Conservation (phyloP, 2,113 vertebrate genomes). For the Clinocottus analis region DNA sequence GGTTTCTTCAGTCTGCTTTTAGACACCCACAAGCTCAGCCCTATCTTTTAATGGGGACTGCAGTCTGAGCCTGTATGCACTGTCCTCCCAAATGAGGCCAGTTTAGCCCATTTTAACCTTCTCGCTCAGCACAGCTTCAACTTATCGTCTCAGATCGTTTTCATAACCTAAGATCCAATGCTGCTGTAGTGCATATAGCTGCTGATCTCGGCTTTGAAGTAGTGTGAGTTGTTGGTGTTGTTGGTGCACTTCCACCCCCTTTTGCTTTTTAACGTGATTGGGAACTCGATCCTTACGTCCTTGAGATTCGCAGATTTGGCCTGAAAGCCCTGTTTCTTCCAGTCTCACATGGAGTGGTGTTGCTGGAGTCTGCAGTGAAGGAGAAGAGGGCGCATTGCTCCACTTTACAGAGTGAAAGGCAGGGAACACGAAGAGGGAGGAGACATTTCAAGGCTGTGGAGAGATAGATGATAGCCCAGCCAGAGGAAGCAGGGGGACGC, state of each 20-base stretch:
- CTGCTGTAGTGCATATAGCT: background rate
- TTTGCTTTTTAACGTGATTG: background rate
- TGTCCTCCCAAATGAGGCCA: slow-evolving; percentile 25
- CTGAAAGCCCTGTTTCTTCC: background rate
- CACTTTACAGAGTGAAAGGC: slow-evolving; percentile 62
- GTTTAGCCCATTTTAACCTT: slow-evolving; percentile 17
- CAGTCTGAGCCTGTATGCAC: slow-evolving; percentile 3
- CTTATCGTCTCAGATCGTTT: background rate
- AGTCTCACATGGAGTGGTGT: slow-evolving; percentile 16
- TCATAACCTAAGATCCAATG: background rate
- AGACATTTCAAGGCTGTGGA: slow-evolving; percentile 75
- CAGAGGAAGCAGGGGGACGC: slow-evolving; percentile 42
- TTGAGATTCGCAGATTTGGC: background rate
- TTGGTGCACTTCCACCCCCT: background rate
- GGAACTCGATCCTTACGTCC: background rate
- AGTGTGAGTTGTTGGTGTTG: background rate
- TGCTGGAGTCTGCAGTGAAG: slow-evolving; percentile 44
- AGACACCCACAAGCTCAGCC: slow-evolving; percentile 51
- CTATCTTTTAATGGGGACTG: slow-evolving; percentile 59
- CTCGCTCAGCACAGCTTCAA: background rate
- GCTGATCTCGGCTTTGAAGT: slow-evolving; percentile 2
- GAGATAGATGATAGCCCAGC: slow-evolving; percentile 69
- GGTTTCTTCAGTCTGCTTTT: slow-evolving; percentile 64
- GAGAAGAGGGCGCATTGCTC: slow-evolving; percentile 68
- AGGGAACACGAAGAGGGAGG: slow-evolving; percentile 55